Evolutionary conservation across 2,888 invertebrate species (phyloP).

Genomic region (Imbricaverruca yamaguchii): DNA sequence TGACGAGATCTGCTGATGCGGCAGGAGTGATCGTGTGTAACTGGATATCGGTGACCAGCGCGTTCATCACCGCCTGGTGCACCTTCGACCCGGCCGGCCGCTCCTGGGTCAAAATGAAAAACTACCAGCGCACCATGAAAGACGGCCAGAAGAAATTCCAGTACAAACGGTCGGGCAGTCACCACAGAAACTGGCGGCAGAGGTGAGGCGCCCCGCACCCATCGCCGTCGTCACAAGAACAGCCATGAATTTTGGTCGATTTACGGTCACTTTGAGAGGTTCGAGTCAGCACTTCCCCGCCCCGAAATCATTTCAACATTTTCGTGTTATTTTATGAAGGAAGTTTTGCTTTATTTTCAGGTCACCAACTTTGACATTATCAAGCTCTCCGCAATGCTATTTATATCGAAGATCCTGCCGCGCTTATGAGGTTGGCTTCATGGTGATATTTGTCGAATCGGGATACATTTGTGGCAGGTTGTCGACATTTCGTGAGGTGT

Average conservation of each 20-base stretch:
- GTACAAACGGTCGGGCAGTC: constrained; percentile 64
- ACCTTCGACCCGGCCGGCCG: constrained; percentile 79
- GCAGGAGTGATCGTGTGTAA: constrained; percentile 68
- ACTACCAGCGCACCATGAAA: constrained; percentile 72
- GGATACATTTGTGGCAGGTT: too few relatives aligned
- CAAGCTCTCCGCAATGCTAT: too few relatives aligned
- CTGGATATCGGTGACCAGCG: constrained; percentile 62
- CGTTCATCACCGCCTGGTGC: constrained; percentile 72
- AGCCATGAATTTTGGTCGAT: not conserved
- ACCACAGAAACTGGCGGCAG: constrained; percentile 70
- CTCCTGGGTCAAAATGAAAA: constrained; percentile 84
- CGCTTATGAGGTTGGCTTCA: too few relatives aligned
- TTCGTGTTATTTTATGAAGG: too few relatives aligned
- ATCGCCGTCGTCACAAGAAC: not conserved
- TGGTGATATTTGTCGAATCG: too few relatives aligned
- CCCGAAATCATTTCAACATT: too few relatives aligned
- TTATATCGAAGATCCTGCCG: too few relatives aligned
- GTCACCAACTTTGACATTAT: too few relatives aligned
- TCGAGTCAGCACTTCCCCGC: too few relatives aligned
- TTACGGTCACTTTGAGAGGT: too few relatives aligned
- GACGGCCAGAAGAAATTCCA: constrained; percentile 51
- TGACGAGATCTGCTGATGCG: constrained; percentile 23
- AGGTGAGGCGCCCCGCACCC: constrained; percentile 40
- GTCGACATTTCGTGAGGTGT: too few relatives aligned
- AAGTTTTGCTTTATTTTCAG: too few relatives aligned